Percentiles rank a stretch among this genome's conserved stretches.
Evolutionary conservation across 2,113 vertebrate genomes (phyloP).

Genomic region (Theristicus caerulescens): DNA sequence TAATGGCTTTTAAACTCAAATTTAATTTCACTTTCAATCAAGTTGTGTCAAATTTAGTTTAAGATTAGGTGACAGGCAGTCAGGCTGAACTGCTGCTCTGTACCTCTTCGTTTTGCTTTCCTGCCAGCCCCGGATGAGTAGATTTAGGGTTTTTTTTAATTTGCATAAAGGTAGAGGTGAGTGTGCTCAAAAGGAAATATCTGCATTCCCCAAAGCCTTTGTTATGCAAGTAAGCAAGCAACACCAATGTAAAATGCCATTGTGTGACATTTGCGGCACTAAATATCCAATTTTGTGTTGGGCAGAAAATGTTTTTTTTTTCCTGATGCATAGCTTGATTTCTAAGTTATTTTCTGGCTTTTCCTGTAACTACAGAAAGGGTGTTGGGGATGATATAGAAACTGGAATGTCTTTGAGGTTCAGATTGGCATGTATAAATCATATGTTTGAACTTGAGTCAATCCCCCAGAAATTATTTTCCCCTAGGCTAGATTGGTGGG

Average conservation of each 20-base stretch:
- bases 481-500: neutral
- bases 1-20: neutral
- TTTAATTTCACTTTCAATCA: constrained; percentile 41
- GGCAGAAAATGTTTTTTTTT: neutral
- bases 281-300: neutral
- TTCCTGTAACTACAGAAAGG: neutral
- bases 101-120: neutral
- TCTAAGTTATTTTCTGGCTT: neutral
- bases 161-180: neutral
- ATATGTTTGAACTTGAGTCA: neutral
- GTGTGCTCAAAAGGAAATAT: neutral
- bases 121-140: neutral
- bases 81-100: neutral
- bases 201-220: neutral
- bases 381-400: neutral
- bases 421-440: neutral
- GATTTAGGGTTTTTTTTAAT: neutral
- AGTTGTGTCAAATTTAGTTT: neutral
- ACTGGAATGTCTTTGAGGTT: neutral
- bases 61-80: neutral
- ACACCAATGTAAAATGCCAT: neutral
- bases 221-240: neutral
- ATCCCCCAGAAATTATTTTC: neutral
- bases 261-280: neutral
- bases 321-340: neutral